Evolutionary conservation across 2,797 vertebrate genomes (phyloP).

Genomic region (Chrysocyon brachyurus): DNA sequence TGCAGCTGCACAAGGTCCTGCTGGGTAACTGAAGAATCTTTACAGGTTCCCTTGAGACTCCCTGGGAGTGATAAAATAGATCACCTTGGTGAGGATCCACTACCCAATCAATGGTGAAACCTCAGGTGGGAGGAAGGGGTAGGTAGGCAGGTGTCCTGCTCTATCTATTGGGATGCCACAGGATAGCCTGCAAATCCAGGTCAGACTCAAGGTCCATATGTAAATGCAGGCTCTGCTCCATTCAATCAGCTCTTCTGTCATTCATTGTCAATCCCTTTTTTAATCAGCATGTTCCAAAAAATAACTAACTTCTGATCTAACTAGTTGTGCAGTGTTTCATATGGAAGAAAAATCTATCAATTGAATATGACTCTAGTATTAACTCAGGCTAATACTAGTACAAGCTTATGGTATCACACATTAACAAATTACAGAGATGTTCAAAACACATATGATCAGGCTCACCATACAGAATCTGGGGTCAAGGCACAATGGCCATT

Average conservation of each 20-base stretch:
- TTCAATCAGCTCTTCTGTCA: constrained; percentile 68
- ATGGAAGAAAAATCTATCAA: neutral
- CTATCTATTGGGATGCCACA: neutral
- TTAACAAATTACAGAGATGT: neutral
- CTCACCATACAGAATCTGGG: neutral
- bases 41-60: constrained; percentile 69
- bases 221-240: constrained; percentile 58
- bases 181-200: constrained; percentile 66
- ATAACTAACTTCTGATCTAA: constrained; percentile 68
- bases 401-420: neutral
- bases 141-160: neutral
- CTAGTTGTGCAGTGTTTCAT: neutral
- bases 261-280: constrained; percentile 71
- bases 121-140: neutral
- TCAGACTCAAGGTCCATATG: constrained; percentile 61
- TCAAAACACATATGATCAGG: neutral
- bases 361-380: constrained; percentile 21
- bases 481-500: neutral
- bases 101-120: neutral
- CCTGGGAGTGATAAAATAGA: constrained; percentile 35
- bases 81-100: neutral
- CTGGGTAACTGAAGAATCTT: constrained; percentile 76
- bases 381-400: neutral
- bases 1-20: constrained; percentile 78
- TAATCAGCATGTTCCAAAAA: constrained; percentile 71